A percentile compares a stretch with the other conserved stretches of the same genome.
Evolutionary conservation across 1,140 invertebrate species (phyloP).

Genomic region (Diorhabda elongata): DNA sequence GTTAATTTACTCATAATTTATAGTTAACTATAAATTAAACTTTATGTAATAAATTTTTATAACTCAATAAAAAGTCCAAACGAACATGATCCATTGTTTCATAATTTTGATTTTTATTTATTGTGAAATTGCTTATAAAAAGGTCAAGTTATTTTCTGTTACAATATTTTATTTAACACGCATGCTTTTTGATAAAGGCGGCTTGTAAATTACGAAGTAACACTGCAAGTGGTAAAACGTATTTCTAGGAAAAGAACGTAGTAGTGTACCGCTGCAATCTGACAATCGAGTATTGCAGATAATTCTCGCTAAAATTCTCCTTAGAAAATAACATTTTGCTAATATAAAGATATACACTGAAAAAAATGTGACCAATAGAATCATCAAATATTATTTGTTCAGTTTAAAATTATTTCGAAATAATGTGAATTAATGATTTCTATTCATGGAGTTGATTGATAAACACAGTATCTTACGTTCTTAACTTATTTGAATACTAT

Average conservation of each 20-base stretch:
- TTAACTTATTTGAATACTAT: too few species aligned
- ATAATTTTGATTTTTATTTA: background rate
- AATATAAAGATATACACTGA: background rate
- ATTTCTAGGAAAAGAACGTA: background rate
- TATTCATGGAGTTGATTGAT: too few species aligned
- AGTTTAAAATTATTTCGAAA: too few species aligned
- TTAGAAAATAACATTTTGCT: background rate
- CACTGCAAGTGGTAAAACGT: background rate
- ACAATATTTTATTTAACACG: conserved; percentile 3
- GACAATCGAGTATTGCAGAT: background rate
- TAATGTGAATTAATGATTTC: too few species aligned
- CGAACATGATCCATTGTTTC: too few species aligned
- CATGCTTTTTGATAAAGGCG: conserved; percentile 1
- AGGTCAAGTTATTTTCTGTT: conserved; percentile 2
- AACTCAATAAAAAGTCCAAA: too few species aligned
- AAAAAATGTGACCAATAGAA: background rate
- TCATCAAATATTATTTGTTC: too few species aligned
- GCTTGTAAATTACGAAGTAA: conserved; percentile 2
- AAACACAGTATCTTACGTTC: too few species aligned
- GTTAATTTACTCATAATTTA: too few species aligned
- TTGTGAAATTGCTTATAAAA: conserved; percentile 3
- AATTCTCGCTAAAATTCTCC: background rate
- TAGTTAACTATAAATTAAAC: too few species aligned
- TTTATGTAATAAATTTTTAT: too few species aligned
- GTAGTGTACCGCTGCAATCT: background rate